Conservation (phyloP, 2,797 vertebrate genomes). For the Kryptolebias ocellatus region DNA sequence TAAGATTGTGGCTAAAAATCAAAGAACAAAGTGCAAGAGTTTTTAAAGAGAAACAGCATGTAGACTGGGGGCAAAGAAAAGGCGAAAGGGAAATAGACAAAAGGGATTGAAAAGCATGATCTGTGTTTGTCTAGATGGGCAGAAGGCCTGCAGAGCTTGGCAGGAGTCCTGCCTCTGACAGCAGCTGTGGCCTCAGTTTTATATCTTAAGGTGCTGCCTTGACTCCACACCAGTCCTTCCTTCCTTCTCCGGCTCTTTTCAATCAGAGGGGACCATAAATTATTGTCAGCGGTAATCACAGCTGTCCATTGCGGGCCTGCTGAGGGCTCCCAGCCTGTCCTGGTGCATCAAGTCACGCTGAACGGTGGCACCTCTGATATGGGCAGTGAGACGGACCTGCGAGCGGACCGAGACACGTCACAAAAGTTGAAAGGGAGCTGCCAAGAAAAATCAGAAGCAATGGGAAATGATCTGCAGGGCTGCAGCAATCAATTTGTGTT, state of each 20-base stretch:
- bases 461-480: conserved; percentile 55
- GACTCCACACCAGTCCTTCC: conserved; percentile 57
- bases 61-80: conserved; percentile 30
- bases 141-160: conserved; percentile 77
- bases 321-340: conserved; percentile 75
- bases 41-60: conserved; percentile 9
- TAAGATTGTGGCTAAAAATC: conserved; percentile 9
- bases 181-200: conserved; percentile 79
- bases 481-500: conserved; percentile 22
- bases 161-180: conserved; percentile 69
- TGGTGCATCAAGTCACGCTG: conserved; percentile 72
- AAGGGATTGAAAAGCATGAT: conserved; percentile 43
- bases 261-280: conserved; percentile 82
- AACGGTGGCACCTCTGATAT: conserved; percentile 63
- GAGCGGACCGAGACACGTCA: conserved; percentile 42
- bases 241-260: conserved; percentile 74
- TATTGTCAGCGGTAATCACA: conserved; percentile 82
- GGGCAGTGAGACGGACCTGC: conserved; percentile 58
- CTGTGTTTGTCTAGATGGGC: conserved; percentile 63
- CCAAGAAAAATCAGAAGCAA: conserved; percentile 54
- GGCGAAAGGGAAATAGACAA: conserved; percentile 36
- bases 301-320: conserved; percentile 73
- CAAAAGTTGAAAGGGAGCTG: conserved; percentile 56
- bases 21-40: conserved; percentile 2
- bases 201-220: conserved; percentile 82